A percentile compares a stretch with the other conserved stretches of the same genome.
These are phyloP conservation scores for Byasa hedistus DNA, from an alignment of 2,888 invertebrate species.

Conservation along the genomic window DNA sequence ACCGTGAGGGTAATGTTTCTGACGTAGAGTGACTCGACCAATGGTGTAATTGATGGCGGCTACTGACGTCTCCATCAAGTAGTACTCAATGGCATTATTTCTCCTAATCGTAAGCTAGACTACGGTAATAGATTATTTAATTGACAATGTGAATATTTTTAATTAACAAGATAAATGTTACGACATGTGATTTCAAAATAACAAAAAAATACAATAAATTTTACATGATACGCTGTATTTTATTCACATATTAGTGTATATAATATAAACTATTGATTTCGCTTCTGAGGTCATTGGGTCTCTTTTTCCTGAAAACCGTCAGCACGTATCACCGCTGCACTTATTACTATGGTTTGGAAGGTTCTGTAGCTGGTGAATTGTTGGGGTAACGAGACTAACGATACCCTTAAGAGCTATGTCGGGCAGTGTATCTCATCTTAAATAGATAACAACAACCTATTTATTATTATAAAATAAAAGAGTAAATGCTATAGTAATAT, in stretches of 20 bases:
- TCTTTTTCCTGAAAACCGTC: no score
- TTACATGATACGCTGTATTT: slow-evolving; percentile 64
- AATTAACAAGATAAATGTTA: slow-evolving; percentile 83
- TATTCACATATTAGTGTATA: slow-evolving; percentile 25
- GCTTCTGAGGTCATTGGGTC: neutral
- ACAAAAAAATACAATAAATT: slow-evolving; percentile 82
- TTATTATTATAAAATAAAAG: slow-evolving; percentile 2
- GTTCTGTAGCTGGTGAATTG: no score
- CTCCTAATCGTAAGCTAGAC: slow-evolving; percentile 78
- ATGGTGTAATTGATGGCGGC: slow-evolving; percentile 66
- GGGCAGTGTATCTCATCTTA: no score
- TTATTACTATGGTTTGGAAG: no score
- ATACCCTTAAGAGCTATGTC: no score
- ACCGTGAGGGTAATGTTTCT: slow-evolving; percentile 64
- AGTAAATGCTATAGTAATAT: slow-evolving; percentile 26
- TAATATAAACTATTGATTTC: neutral
- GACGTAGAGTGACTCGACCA: slow-evolving; percentile 76
- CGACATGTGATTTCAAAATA: slow-evolving; percentile 82
- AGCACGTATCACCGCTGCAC: no score
- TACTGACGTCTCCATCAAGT: slow-evolving; percentile 54
- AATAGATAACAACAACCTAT: no score
- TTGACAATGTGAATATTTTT: slow-evolving; percentile 84
- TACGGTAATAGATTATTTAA: slow-evolving; percentile 82
- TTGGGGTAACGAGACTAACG: no score
- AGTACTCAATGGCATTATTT: slow-evolving; percentile 79